Conservation (phyloP, 2,113 vertebrate genomes). For the Thunnus thynnus region DNA sequence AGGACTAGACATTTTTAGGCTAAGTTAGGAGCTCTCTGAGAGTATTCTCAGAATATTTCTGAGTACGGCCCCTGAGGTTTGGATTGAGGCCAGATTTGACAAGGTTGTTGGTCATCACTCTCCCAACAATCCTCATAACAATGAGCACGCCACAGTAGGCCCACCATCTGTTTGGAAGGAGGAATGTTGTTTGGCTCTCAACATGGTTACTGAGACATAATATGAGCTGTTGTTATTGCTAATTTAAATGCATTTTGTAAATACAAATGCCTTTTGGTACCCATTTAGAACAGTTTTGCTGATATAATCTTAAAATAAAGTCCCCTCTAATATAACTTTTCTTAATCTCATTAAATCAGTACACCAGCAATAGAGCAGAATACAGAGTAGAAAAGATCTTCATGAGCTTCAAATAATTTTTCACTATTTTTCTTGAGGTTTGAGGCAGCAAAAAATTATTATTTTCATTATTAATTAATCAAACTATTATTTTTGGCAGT, state of each 20-base stretch:
- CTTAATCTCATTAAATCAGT: constrained; percentile 31
- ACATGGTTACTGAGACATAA: constrained; percentile 34
- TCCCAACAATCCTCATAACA: constrained; percentile 56
- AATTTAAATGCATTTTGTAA: constrained; percentile 16
- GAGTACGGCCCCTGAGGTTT: constrained; percentile 47
- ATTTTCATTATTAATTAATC: background rate
- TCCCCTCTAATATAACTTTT: constrained; percentile 6
- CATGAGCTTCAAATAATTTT: background rate
- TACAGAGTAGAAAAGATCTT: background rate
- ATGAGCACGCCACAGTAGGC: constrained; percentile 49
- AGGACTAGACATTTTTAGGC: no score
- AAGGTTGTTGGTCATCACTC: constrained; percentile 60
- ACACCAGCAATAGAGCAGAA: background rate
- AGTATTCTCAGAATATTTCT: no score
- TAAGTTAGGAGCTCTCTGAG: no score
- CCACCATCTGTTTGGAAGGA: constrained; percentile 66
- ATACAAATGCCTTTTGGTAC: constrained; percentile 32
- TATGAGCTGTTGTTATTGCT: constrained; percentile 23
- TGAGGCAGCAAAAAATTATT: background rate
- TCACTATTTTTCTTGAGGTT: background rate
- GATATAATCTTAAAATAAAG: constrained; percentile 10
- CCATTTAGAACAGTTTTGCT: constrained; percentile 34
- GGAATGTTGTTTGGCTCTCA: constrained; percentile 27
- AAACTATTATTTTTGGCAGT: background rate
- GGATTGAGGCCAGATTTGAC: constrained; percentile 61